Base-by-base conservation (phyloP, 2,888 invertebrate species). In the Stomorhina lunata region DNA sequence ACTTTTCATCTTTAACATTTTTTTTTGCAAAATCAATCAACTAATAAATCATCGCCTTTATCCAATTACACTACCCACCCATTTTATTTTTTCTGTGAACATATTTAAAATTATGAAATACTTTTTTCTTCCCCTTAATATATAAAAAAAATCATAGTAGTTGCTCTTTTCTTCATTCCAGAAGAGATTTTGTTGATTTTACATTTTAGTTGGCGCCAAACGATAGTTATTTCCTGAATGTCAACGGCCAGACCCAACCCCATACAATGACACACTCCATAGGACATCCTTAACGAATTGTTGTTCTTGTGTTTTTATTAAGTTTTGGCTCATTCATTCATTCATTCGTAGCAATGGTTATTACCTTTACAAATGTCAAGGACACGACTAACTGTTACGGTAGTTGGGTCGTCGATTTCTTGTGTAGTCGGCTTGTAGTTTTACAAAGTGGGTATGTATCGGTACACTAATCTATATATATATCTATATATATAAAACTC, bases 321-420 rank as follows among this genome's bases (percentile, higher is more conserved):
- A 15, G 29, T 45, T 55, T 43, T 57, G 65, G 55, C 29, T 17
- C 45, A 59, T 72, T 59, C 61, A 50, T 48, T 40, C 9, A 48
- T 45, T 40, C n/a, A n/a, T n/a, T n/a, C n/a, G n/a, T n/a, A n/a
- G n/a, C n/a, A n/a, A n/a, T 53, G 5, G 15, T 3, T 7, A 32
- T 73, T 66, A 66, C 66, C 59, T 73, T 50, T 15, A 32, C 10
- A 72, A 78, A 79, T 72, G 63, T 25, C 79, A 80, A 61, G 79
- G 66, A 20, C 43, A 66, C 27, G 29, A 69, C 2, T 48, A 50
- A 72, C 12, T 37, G 17, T 48, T 34, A 20, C 22, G 6, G 9
- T 10, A 9, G 4, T 50, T 25, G 22, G 29, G 9, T 27, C 9
- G 45, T 22, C 32, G n/a, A 48, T 20, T 7, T 5, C 17, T 59